Evolutionary conservation across 2,113 vertebrate genomes (phyloP).

Genomic region (Psilopogon haemacephalus): DNA sequence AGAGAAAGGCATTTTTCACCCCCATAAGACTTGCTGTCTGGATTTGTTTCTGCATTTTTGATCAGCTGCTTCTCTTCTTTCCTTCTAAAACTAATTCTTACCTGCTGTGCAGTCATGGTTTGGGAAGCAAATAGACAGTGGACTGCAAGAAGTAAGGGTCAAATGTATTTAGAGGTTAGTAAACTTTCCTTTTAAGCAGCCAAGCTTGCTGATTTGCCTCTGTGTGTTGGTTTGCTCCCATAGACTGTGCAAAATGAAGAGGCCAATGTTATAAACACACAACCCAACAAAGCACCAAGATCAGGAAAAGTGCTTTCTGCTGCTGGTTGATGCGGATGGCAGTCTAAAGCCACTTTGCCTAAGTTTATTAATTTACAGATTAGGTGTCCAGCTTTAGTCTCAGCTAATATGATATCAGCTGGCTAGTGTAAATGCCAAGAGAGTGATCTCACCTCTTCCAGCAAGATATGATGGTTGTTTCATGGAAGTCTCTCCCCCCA

Average conservation of each 20-base stretch:
- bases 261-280: rapidly evolving
- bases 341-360: background rate
- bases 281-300: background rate
- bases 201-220: background rate
- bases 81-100: background rate
- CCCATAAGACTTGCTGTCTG: background rate
- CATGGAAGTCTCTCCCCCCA: background rate
- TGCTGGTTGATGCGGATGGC: background rate
- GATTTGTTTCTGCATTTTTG: slow-evolving; percentile 17
- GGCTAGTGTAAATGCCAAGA: background rate
- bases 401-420: background rate
- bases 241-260: background rate
- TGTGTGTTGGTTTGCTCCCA: background rate
- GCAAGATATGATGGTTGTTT: background rate
- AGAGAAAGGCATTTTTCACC: slow-evolving; percentile 22
- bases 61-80: background rate
- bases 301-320: background rate
- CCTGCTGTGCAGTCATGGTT: background rate
- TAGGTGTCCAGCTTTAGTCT: background rate
- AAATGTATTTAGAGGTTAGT: background rate
- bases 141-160: background rate
- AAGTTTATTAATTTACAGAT: background rate
- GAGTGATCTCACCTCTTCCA: background rate
- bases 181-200: background rate
- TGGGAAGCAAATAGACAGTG: background rate